Percentiles rank a stretch among this genome's conserved stretches.
These are phyloP conservation scores for Pteropus alecto DNA, from an alignment of 2,113 vertebrate species.

Conservation along the genomic window DNA sequence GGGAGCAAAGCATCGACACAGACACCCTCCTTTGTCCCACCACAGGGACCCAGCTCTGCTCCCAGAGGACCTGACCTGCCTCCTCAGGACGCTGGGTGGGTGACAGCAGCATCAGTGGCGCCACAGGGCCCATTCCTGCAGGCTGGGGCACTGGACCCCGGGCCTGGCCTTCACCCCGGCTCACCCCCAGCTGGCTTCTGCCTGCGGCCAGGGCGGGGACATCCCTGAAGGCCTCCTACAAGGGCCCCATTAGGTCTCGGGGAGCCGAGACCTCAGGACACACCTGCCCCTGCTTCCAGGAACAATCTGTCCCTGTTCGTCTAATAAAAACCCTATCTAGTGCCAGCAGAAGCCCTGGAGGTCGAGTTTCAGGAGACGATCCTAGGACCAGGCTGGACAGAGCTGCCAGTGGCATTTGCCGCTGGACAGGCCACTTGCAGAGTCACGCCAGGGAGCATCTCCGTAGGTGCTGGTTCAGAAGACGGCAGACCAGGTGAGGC, in stretches of 20 bases:
- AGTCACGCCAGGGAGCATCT: neutral
- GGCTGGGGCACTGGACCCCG: neutral
- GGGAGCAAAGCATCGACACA: neutral
- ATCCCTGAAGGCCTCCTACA: neutral
- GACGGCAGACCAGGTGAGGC: neutral
- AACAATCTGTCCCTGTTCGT: neutral
- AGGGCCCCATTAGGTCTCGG: neutral
- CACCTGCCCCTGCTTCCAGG: neutral
- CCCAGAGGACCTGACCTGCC: neutral
- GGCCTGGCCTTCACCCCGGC: neutral
- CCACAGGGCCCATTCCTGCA: neutral
- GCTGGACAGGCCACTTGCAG: fast-evolving
- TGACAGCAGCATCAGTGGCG: neutral
- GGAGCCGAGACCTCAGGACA: neutral
- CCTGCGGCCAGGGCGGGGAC: neutral
- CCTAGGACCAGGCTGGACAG: neutral
- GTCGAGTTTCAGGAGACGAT: neutral
- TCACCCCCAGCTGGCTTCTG: neutral
- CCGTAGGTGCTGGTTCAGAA: neutral
- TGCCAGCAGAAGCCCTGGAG: neutral
- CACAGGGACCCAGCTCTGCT: neutral
- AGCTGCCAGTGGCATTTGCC: fast-evolving
- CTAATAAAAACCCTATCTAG: neutral
- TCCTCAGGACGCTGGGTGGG: neutral
- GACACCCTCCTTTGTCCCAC: neutral